A percentile compares a stretch with the other conserved stretches of the same genome.
These are phyloP conservation scores for Xenopus laevis DNA, from an alignment of 2,113 vertebrate species.

Conservation along the genomic window DNA sequence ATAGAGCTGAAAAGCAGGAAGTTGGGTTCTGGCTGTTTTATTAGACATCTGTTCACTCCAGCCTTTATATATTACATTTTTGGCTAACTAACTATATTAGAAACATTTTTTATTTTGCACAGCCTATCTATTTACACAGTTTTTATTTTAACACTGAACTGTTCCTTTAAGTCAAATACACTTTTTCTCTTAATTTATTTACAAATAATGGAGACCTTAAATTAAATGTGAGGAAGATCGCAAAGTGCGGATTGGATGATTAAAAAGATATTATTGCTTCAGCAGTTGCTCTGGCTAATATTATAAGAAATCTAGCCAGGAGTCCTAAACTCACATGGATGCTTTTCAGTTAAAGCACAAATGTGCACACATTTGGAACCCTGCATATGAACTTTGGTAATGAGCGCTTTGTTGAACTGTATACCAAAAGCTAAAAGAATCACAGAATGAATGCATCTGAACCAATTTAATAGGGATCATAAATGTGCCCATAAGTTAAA, in stretches of 20 bases:
- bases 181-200: too few relatives aligned
- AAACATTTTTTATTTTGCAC: too few relatives aligned
- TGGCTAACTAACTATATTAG: too few relatives aligned
- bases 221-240: not conserved
- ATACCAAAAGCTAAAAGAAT: slow-evolving; percentile 42
- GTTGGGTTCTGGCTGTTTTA: too few relatives aligned
- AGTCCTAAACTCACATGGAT: slow-evolving; percentile 32
- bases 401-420: slow-evolving; percentile 40
- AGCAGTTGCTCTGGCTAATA: slow-evolving; percentile 31
- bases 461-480: slow-evolving; percentile 38
- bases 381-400: slow-evolving; percentile 38
- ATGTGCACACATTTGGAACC: slow-evolving; percentile 39
- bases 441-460: slow-evolving; percentile 43
- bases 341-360: slow-evolving; percentile 36
- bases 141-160: too few relatives aligned
- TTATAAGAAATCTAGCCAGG: slow-evolving; percentile 28
- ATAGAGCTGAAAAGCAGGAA: too few relatives aligned
- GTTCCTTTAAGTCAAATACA: too few relatives aligned
- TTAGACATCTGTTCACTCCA: too few relatives aligned
- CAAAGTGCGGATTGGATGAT: slow-evolving; percentile 11
- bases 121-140: too few relatives aligned
- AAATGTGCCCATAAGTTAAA: slow-evolving; percentile 45
- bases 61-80: too few relatives aligned
- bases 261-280: slow-evolving; percentile 33
- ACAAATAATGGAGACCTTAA: too few relatives aligned